A percentile compares a stretch with the other conserved stretches of the same genome.
Conservation (phyloP, 2,113 vertebrate species). For the Calyptomena viridis region DNA sequence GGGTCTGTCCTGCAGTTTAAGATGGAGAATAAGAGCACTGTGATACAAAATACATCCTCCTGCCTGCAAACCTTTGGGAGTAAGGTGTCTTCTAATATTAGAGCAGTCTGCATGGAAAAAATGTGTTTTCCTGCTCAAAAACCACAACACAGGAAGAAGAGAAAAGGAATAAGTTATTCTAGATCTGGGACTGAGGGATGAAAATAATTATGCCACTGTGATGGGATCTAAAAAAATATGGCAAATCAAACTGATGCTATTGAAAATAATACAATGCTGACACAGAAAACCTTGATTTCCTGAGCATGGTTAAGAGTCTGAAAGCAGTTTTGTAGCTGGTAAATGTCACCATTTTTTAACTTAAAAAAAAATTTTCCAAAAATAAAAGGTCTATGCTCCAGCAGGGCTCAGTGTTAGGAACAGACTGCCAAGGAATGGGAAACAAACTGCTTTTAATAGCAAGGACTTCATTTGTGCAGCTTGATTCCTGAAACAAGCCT, state of each 20-base stretch:
- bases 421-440: conserved; percentile 31
- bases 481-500: conserved; percentile 14
- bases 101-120: neutral
- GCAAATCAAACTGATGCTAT: neutral
- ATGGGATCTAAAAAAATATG: neutral
- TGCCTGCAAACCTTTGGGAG: neutral
- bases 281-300: neutral
- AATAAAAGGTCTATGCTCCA: neutral
- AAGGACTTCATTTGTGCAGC: neutral
- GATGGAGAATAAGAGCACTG: neutral
- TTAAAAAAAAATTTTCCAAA: neutral
- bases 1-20: neutral
- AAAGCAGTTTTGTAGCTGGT: neutral
- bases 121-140: neutral
- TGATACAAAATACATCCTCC: neutral
- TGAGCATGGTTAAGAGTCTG: neutral
- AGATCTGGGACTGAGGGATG: neutral
- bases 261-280: neutral
- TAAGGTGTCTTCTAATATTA: neutral
- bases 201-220: neutral
- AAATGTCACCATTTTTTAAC: neutral
- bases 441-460: conserved; percentile 31
- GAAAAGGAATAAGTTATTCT: neutral
- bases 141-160: neutral
- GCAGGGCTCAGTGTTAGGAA: neutral